Evolutionary conservation across 2,113 vertebrate genomes (phyloP), one percentile per base, ranked within the genome.

Genomic region (Origma solitaria): DNA sequence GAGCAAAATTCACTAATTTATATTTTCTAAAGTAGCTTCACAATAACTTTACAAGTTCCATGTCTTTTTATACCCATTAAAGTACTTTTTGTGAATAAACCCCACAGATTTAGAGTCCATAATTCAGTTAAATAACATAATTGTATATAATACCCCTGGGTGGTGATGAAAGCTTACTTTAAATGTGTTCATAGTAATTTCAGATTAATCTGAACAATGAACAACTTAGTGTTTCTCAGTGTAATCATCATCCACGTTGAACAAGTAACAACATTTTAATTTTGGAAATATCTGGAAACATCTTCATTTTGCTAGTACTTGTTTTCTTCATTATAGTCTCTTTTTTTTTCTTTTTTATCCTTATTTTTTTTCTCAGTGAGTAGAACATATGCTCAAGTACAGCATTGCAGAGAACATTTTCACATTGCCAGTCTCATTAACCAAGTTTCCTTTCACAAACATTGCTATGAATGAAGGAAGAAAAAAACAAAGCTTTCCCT

Each of bases 81-180:
- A 78, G 38, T 45, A 25, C 8, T 37, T 92, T 83, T 56, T 77
- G 12, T 50, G 35, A 77, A 62, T 37, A 70, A 83, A 70, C 15
- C 19, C 42, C 27, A 13, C 54, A 56, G 35, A 69, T 56, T 56
- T 35, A 72, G 45, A 92, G 61, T 85, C 86, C 31, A 42, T 61
- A 90, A 82, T 80, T 69, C 24, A 90, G 56, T 93, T 89, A 95
- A 94, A 91, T 44, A 96, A 65, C 38, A 66, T 53, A 79, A 47
- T 73, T 94, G 13, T 50, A 31, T 90, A 6, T 88, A 86, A 96
- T 88, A 95, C 35, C 31, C 38, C 69, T 70, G 82, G 42, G 66
- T 94, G 81, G 54, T 77, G 47, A 95, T 90, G 78, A 94, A 95
- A 96, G 27, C 7, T 84, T 90, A 71, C 72, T 82, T 91, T 66